Evolutionary conservation across 1,140 invertebrate species (phyloP), one percentile per base, ranked within the genome.

Genomic region (Whitmania pigra): DNA sequence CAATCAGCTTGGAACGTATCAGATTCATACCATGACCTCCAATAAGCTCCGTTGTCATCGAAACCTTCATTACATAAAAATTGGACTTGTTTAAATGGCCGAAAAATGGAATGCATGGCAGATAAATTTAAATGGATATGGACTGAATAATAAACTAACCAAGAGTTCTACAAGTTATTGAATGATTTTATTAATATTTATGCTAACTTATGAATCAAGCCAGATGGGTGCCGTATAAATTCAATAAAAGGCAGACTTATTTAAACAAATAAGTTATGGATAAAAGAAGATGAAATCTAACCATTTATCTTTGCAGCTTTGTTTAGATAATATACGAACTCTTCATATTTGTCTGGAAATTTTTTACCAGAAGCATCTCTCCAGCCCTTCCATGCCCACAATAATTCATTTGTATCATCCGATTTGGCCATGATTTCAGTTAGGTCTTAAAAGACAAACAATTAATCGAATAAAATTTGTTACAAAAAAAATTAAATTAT

Each of bases 301-400:
- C 92, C 92, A 77, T 94, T 93, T 40, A 87, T 82, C 77, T 84
- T 84, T 6, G 91, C 87, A 0, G 90, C 91, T 79, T 89, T 86
- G 80, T 93, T 94, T 0, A 87, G 87, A 15, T 93, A 80, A 74
- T 89, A 85, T 0, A 91, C 85, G 76, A 90, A 92, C 84, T 88
- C 85, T 79, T 88, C 85, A 75, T 89, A 94, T 71, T 88, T 86
- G 71, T 88, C 86, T 78, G 86, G 88, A 76, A 92, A 83, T 40
- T 88, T 87, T 20, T 87, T 88, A 2, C 91, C 91, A 18, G 86
- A 82, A 3, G 80, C 83, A 72, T 91, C 88, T 68, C 90, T 84
- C 87, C 90, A 93, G 71, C 87, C 86, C 75, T 85, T 85, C 91
- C 91, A 94, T 6, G 69, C 79, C 55, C 76, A 67, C 53, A 67